phyloP scores from a whole-genome alignment of 2,888 invertebrate species.

The Pomacea canaliculata region DNA sequence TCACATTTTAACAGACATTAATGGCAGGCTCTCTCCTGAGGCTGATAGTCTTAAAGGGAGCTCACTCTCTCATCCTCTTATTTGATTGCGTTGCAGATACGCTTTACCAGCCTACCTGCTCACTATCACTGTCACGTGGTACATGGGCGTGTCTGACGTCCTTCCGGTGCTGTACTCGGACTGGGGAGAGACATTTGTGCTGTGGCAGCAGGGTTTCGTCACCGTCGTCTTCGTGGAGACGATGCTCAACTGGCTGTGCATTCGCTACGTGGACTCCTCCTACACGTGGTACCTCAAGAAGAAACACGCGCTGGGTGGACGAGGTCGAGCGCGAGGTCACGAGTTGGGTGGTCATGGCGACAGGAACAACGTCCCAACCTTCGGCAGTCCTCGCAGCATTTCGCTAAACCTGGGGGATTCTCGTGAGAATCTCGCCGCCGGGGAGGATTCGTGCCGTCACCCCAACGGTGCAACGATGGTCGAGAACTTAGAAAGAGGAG shows the following conservation, averaged over 20 bases:
- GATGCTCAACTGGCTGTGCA: conserved; percentile 57
- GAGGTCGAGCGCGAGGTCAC: background rate
- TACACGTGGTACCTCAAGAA: conserved; percentile 39
- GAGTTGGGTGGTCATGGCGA: background rate
- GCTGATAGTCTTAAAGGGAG: too few relatives aligned
- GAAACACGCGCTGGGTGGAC: background rate
- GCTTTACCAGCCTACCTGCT: conserved; percentile 36
- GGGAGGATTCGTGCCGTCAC: background rate
- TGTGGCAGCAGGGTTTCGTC: conserved; percentile 38
- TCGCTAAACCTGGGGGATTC: background rate
- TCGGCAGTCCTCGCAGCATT: background rate
- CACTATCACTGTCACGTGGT: conserved; percentile 38
- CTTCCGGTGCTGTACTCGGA: conserved; percentile 52
- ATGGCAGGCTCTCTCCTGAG: too few relatives aligned
- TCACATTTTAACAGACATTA: too few relatives aligned
- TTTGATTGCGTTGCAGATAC: conserved; percentile 9
- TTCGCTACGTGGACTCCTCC: conserved; percentile 50
- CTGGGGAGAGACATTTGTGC: conserved; percentile 25
- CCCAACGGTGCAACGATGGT: conserved; percentile 58
- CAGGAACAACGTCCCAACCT: background rate
- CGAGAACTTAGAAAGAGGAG: conserved; percentile 59
- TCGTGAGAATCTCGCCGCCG: background rate
- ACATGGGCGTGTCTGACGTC: conserved; percentile 44
- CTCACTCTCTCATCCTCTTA: background rate
- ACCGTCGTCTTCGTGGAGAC: conserved; percentile 51